Conservation (phyloP, 1,140 invertebrate genomes). For the Cylas formicarius region DNA sequence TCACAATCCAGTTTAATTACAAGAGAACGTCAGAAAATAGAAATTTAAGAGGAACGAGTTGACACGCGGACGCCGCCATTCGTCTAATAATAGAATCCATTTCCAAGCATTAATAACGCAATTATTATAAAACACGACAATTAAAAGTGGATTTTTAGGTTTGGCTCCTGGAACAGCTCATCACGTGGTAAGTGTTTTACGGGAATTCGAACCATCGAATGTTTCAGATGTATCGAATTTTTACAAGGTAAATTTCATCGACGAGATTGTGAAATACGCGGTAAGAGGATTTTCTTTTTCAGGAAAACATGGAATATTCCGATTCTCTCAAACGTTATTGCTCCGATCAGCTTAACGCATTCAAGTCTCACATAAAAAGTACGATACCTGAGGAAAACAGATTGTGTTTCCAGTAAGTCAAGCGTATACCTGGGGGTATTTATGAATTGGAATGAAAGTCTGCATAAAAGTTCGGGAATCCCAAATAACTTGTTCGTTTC, state of each 20-base stretch:
- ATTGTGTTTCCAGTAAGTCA: slow-evolving; percentile 31
- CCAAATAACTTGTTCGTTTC: too few relatives aligned
- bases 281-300: slow-evolving; percentile 1
- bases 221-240: slow-evolving; percentile 8
- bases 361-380: slow-evolving; percentile 22
- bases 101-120: too few relatives aligned
- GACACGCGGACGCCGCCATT: too few relatives aligned
- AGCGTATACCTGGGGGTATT: too few relatives aligned
- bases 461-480: too few relatives aligned
- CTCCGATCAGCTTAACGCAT: slow-evolving; percentile 18
- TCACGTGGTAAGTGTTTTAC: slow-evolving; percentile 36
- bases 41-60: too few relatives aligned
- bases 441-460: too few relatives aligned
- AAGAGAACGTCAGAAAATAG: too few relatives aligned
- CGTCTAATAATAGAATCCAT: too few relatives aligned
- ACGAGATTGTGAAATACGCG: background rate
- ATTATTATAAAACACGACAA: too few relatives aligned
- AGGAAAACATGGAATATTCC: slow-evolving; percentile 16
- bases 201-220: slow-evolving; percentile 34
- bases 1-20: too few relatives aligned
- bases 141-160: too few relatives aligned
- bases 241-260: slow-evolving; percentile 17
- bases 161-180: slow-evolving; percentile 39
- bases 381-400: slow-evolving; percentile 35
- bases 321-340: slow-evolving; percentile 9